Base-by-base conservation (phyloP, 1,140 invertebrate genomes). In the Euwallacea similis region DNA sequence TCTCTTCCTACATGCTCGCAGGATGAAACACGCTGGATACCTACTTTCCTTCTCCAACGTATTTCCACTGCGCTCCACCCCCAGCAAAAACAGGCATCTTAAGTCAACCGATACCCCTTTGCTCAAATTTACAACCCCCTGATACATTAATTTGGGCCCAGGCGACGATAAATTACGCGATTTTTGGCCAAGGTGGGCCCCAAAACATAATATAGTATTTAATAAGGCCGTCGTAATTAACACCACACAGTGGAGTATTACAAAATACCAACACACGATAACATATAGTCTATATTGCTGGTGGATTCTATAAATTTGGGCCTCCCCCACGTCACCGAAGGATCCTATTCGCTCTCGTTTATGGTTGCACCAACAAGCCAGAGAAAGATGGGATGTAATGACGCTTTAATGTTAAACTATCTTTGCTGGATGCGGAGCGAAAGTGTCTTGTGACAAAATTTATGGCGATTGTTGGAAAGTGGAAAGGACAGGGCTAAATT, bases 151-250 rank as follows among this genome's bases (percentile, higher is more conserved):
- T 60, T 66, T 42, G 54, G 42, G 42, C 69, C 59, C 21, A 7
- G 69, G 6, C 42, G 53, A 54, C 62, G 53, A 76, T 79, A 79
- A 79, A 79, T 79, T 76, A 74, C 73, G 69, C 56, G 73, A 79
- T 79, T 79, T 79, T 79, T 79, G 74, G 70, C 74, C 77, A 78
- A 79, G 78, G 75, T 77, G 77, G 71, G 74, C 76, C 76, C 78
- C 76, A 76, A 66, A 79, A 79, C 78, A 77, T 79, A 79, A 79
- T 79, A 79, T 79, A 79, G 76, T 78, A 79, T 79, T 79, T 79
- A 79, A 79, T 79, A 79, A 79, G 78, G 75, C 75, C 70, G 68
- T 66, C 62, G 71, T 78, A 79, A 79, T 79, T 79, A 79, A 79
- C 78, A 79, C 75, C 73, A 71, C 74, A 74, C 74, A 74, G 70